Evolutionary conservation across 2,888 invertebrate genomes (phyloP), one percentile per base, ranked within the genome.

Genomic region (Smittia aterrima): DNA sequence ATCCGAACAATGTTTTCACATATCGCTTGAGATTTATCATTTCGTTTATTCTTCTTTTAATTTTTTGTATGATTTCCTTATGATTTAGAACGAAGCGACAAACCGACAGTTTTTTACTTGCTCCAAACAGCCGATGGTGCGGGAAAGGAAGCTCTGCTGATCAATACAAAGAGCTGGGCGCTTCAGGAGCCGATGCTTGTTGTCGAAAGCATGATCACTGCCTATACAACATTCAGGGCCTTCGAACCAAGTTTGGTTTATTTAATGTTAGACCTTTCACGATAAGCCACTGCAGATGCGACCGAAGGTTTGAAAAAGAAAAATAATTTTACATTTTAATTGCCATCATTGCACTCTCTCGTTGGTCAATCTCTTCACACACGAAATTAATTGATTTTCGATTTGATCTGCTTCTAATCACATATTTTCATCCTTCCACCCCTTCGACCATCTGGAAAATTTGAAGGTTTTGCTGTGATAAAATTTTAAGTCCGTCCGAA

Each of bases 101-200:
- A 76, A 82, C 84, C 0, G 83, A 83, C 80, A 91, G 92, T 80
- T 83, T 92, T 78, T 86, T 95, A 75, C 88, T 93, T 76, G 89
- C 93, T 66, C 95, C 95, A 0, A 95, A 95, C 66, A 96, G 96
- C 0, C 92, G 93, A 80, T 96, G 96, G 96, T 96, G 96, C 82
- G 96, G 96, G 24, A 91, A 91, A 78, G 96, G 96, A 1, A 90
- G 90, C 80, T 88, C 89, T 0, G 95, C 95, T 3, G 87, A 88
- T 54, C 88, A 90, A 77, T 93, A 92, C 81, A 91, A 91, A 74
- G 90, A 93, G 78, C 86, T 96, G 62, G 96, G 95, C 7, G 92
- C 94, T 81, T 88, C 91, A 40, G 86, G 87, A 76, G 93, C 94
- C 18, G 96, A 96, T 80, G 85, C 89, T 79, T 96, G 96, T 82